phyloP scores from a whole-genome alignment of 2,113 vertebrate species.

The Prochilodus magdalenae region DNA sequence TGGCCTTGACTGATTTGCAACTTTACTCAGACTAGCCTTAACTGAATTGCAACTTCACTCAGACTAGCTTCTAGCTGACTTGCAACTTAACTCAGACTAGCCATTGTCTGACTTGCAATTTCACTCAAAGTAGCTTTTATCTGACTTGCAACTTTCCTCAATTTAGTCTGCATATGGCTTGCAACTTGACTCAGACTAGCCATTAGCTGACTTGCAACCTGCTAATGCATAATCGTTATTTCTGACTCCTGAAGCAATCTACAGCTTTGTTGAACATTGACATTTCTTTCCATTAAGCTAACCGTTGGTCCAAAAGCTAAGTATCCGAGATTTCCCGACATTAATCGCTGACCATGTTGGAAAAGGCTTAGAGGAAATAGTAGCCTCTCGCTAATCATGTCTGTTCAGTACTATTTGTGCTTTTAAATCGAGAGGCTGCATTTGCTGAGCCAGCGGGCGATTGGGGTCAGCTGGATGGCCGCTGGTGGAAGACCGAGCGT shows the following conservation, averaged over 20 bases:
- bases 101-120: too few relatives aligned
- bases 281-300: background rate
- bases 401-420: conserved; percentile 12
- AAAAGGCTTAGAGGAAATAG: conserved; percentile 9
- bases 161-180: too few relatives aligned
- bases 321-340: background rate
- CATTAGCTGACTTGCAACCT: too few relatives aligned
- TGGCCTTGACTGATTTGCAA: too few relatives aligned
- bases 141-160: too few relatives aligned
- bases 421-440: background rate
- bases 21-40: too few relatives aligned
- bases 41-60: too few relatives aligned
- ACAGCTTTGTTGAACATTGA: background rate
- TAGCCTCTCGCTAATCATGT: conserved; percentile 28
- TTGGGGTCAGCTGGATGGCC: background rate
- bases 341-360: conserved; percentile 30
- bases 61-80: too few relatives aligned
- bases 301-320: conserved; percentile 17
- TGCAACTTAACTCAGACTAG: too few relatives aligned
- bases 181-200: too few relatives aligned
- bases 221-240: too few relatives aligned
- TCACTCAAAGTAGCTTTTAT: too few relatives aligned
- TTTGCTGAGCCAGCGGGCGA: conserved; percentile 6
- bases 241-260: background rate
- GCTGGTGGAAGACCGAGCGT: conserved; percentile 10